Conservation (phyloP, 2,888 invertebrate genomes). For the Didymodactylos carnosus region DNA sequence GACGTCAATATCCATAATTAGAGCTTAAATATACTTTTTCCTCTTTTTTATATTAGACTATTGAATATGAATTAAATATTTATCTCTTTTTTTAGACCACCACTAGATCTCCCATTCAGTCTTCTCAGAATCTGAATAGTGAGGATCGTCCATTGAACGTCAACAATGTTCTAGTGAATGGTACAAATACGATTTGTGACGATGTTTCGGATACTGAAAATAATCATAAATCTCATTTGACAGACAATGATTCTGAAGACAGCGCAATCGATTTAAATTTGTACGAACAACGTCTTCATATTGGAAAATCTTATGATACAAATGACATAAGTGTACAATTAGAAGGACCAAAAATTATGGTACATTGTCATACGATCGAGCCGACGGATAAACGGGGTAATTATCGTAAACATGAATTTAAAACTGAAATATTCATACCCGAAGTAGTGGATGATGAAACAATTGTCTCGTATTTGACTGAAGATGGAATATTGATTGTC, state of each 20-base stretch:
- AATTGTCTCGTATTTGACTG: not conserved
- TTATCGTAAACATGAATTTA: conserved; percentile 1
- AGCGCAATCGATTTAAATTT: not conserved
- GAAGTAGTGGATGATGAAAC: not conserved
- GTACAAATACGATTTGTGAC: too few relatives aligned
- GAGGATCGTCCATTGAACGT: too few relatives aligned
- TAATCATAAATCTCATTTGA: too few relatives aligned
- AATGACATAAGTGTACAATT: not conserved
- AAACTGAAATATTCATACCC: not conserved
- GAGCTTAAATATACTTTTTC: too few relatives aligned
- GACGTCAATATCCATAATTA: too few relatives aligned
- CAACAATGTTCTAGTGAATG: too few relatives aligned
- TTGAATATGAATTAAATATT: too few relatives aligned
- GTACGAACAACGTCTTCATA: not conserved
- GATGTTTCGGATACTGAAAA: too few relatives aligned
- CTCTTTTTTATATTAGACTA: too few relatives aligned
- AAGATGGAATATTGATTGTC: not conserved
- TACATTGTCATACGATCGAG: not conserved
- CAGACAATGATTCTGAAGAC: not conserved
- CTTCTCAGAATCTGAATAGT: too few relatives aligned
- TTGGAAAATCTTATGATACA: not conserved
- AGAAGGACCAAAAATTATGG: not conserved
- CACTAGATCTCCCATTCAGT: too few relatives aligned
- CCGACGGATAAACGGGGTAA: not conserved
- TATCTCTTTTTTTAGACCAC: too few relatives aligned